Conservation (phyloP, 2,888 invertebrate genomes). For the Erannis defoliaria region DNA sequence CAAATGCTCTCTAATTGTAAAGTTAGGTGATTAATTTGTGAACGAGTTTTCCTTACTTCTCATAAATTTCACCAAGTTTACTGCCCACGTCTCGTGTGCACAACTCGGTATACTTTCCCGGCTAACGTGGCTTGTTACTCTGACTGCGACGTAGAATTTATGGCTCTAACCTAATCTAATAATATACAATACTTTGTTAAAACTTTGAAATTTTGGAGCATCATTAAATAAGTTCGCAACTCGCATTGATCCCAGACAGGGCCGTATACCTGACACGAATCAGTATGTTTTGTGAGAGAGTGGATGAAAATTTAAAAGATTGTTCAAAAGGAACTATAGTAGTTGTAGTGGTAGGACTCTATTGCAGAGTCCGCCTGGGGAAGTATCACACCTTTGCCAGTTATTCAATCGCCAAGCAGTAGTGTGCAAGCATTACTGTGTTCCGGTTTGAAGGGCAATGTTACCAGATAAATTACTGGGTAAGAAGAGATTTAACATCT, state of each 20-base stretch:
- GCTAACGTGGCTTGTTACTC: conserved; percentile 16
- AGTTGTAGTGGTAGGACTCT: too few species aligned
- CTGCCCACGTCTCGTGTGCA: conserved; percentile 30
- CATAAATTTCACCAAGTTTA: conserved; percentile 43
- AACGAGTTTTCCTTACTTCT: conserved; percentile 43
- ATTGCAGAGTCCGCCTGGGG: too few species aligned
- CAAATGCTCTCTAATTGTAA: conserved; percentile 44
- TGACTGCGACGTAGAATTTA: conserved; percentile 21
- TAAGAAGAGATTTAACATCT: too few species aligned
- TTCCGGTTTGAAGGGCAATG: too few species aligned
- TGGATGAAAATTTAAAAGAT: too few species aligned
- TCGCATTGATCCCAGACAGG: not conserved
- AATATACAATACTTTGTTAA: not conserved
- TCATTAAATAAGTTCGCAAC: not conserved
- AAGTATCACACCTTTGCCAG: too few species aligned
- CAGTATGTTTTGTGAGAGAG: not conserved
- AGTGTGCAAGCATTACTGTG: too few species aligned
- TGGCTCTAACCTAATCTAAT: conserved; percentile 5
- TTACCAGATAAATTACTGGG: too few species aligned
- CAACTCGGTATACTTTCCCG: conserved; percentile 13
- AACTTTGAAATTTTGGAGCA: conserved; percentile 9
- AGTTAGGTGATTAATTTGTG: conserved; percentile 45
- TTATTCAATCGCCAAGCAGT: too few species aligned
- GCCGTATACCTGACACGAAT: too few species aligned
- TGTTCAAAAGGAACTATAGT: too few species aligned